Conservation (phyloP, 2,888 invertebrate genomes). For the Polydrusus cervinus region DNA sequence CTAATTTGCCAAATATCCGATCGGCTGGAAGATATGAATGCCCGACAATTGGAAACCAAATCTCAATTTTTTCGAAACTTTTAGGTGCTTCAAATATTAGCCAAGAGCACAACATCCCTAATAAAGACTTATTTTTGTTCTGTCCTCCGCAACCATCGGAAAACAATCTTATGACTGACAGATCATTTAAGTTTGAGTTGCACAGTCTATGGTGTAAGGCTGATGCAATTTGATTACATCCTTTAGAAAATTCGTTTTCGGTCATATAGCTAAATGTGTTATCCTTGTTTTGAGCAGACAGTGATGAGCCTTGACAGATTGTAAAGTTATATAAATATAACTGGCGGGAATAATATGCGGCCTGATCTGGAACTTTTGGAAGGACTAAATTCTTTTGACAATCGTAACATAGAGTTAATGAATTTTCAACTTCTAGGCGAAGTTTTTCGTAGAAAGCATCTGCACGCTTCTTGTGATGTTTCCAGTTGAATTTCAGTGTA, state of each 20-base stretch:
- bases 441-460: no score
- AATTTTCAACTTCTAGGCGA: no score
- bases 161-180: slow-evolving; percentile 7
- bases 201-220: slow-evolving; percentile 38
- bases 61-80: no score
- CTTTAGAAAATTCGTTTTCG: slow-evolving; percentile 3
- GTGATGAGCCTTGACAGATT: slow-evolving; percentile 40
- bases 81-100: no score
- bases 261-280: slow-evolving; percentile 14
- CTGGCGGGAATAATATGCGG: slow-evolving; percentile 1
- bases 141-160: no score
- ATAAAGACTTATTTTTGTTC: background rate
- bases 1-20: slow-evolving; percentile 22
- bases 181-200: slow-evolving; percentile 22
- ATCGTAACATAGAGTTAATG: no score
- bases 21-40: slow-evolving; percentile 17
- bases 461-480: no score
- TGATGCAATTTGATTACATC: background rate
- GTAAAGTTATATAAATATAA: slow-evolving; percentile 45
- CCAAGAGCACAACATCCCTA: slow-evolving; percentile 15
- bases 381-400: slow-evolving; percentile 48
- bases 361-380: slow-evolving; percentile 29
- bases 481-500: no score
- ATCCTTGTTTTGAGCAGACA: slow-evolving; percentile 27
- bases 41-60: slow-evolving; percentile 24